Evolutionary conservation across 2,888 invertebrate species (phyloP), one percentile per base, ranked within the genome.

Genomic region (Metopia argyrocephala): DNA sequence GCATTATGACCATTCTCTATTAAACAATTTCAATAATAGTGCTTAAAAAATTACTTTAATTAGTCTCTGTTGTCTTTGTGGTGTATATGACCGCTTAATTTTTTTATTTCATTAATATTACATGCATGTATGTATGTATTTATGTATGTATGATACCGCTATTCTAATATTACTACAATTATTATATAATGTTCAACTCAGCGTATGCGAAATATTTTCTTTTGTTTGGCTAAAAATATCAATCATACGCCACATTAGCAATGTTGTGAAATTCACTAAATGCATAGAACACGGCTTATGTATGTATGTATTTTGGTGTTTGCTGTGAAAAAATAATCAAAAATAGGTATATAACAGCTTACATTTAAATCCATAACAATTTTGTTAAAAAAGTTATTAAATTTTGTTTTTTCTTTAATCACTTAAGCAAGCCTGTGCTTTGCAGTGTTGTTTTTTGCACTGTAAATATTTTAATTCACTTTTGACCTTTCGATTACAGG

Each of bases 331-430:
- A n/a, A n/a, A n/a, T n/a, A n/a, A n/a, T n/a, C n/a, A n/a, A n/a
- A 54, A 23, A 15, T 25, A 4, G 9, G 23, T 15, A 52, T 23
- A 52, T 7, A 59, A 27, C 28, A 46, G 54, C 56, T 73, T 73
- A 78, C 78, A 21, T 66, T 25, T n/a, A 27, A 62, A 62, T 73
- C 78, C 71, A 78, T 78, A 31, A 61, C n/a, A 56, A 27, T n/a
- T 38, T 27, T 48, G 25, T 27, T 18, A 4, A 48, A 57, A 38
- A 25, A 21, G 12, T n/a, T 50, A 5, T 59, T 3, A 18, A 20
- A 52, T 62, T 20, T 45, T n/a, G 12, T 9, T 9, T 21, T 54
- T 23, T 46, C 25, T 28, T 21, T 18, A 12, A 20, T 20, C 21
- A 64, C 6, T 12, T 1, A 7, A 31, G 12, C 28, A 9, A 31